Evolutionary conservation across 2,888 invertebrate species (phyloP).

Genomic region (Calameuta filiformis): DNA sequence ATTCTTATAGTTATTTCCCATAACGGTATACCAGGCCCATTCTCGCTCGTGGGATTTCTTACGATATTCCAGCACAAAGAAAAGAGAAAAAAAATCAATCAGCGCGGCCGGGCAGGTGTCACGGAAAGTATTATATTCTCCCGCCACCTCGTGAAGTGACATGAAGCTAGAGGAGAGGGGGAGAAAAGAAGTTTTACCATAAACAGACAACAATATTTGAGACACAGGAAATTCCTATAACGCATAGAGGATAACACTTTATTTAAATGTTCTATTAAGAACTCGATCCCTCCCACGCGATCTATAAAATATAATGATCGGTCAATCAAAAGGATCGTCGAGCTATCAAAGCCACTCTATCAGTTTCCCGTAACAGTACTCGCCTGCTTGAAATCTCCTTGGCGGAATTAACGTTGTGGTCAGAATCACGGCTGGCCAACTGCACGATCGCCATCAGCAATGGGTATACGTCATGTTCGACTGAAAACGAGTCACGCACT

Average conservation of each 20-base stretch:
- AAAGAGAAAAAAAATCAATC: background rate
- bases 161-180: too few species aligned
- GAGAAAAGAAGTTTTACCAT: background rate
- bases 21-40: constrained; percentile 2
- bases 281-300: background rate
- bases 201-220: background rate
- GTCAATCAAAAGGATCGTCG: background rate
- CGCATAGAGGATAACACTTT: background rate
- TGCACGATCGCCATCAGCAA: background rate
- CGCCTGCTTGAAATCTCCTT: constrained; percentile 12
- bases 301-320: background rate
- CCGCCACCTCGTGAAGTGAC: background rate
- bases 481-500: constrained; percentile 8
- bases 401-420: constrained; percentile 9
- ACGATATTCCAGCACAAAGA: background rate
- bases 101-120: background rate
- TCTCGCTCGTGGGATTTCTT: background rate
- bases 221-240: background rate
- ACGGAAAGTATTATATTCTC: background rate
- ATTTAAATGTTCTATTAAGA: background rate
- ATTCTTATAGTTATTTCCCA: background rate
- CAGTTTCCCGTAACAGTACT: background rate
- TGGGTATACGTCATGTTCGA: background rate
- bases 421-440: background rate
- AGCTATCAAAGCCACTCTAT: background rate